Evolutionary conservation across 2,888 invertebrate genomes (phyloP), one percentile per base, ranked within the genome.

Genomic region (Elmis aenea): DNA sequence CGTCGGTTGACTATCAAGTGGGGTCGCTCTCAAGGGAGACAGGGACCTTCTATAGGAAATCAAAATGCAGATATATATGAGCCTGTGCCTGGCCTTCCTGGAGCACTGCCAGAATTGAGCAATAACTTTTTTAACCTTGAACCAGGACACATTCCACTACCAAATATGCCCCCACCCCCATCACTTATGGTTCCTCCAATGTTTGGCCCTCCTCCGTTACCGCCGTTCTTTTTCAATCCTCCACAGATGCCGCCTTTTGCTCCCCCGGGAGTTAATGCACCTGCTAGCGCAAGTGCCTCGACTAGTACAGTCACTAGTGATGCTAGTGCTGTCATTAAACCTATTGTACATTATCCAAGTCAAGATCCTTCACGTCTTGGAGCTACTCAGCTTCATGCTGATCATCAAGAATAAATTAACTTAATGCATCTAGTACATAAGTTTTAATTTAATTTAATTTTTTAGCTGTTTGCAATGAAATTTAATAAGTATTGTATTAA

Each of bases 281-380:
- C 72, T 15, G 69, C 38, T 14, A 42, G 40, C 26, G 24, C 22
- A 12, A 14, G 33, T 2, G 29, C 41, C 21, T 32, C 32, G 14
- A 26, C 43, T 23, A 48, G 47, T 37, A 45, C 54, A 27, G 38
- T 31, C 66, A 10, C 69, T 70, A 10, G 71, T 69, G 55, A 59
- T 10, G 56, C 51, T 4, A 55, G 42, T 3, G 63, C 69, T 0
- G 62, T 66, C 24, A 74, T 77, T 4, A 68, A 79, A 1, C 73
- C 77, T 1, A 74, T 77, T 38, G 71, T 83, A 26, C 94, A 96
- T 69, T 99, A 99, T 74, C 96, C 97, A 2, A 94, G 94, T 61
- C 97, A 97, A 68, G 97, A 99, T 74, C 97, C 97, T 0, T 83
- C 86, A 21, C 75, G 94, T 14, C 79, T 95, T 68, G 95, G 95